phyloP scores from a whole-genome alignment of 1,140 invertebrate genomes.

The Aphelenchoides besseyi region DNA sequence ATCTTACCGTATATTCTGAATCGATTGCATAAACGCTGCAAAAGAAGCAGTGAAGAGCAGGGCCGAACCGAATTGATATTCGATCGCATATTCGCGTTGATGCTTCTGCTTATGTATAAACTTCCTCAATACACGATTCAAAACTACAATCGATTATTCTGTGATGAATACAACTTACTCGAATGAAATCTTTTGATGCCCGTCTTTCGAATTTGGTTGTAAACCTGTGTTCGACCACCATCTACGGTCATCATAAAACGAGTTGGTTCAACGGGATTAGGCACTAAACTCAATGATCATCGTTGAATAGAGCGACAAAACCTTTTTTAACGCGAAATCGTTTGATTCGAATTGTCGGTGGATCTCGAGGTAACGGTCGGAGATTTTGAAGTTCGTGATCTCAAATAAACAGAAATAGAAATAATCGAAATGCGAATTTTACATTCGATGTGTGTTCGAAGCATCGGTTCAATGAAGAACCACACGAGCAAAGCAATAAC shows the following conservation, averaged over 20 bases:
- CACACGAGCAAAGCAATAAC: neutral
- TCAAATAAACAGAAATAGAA: neutral
- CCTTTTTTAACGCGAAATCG: constrained; percentile 6
- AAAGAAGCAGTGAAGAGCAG: neutral
- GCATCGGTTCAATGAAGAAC: neutral
- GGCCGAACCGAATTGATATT: neutral
- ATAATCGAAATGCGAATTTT: neutral
- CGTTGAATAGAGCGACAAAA: neutral
- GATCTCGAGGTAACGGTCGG: neutral
- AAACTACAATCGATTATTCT: neutral
- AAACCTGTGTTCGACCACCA: neutral
- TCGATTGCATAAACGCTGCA: neutral
- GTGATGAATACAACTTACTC: neutral
- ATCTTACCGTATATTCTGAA: neutral
- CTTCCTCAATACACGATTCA: neutral
- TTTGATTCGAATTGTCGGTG: constrained; percentile 3
- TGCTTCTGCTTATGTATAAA: neutral
- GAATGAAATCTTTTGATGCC: neutral
- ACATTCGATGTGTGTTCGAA: neutral
- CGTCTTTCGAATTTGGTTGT: constrained; percentile 5
- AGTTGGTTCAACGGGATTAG: neutral
- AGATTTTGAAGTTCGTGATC: neutral
- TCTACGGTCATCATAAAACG: constrained; percentile 3
- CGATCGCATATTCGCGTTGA: neutral
- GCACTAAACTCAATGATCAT: neutral